These are phyloP conservation scores for Mercenaria mercenaria DNA, from an alignment of 1,140 invertebrate species.

Conservation along the genomic window DNA sequence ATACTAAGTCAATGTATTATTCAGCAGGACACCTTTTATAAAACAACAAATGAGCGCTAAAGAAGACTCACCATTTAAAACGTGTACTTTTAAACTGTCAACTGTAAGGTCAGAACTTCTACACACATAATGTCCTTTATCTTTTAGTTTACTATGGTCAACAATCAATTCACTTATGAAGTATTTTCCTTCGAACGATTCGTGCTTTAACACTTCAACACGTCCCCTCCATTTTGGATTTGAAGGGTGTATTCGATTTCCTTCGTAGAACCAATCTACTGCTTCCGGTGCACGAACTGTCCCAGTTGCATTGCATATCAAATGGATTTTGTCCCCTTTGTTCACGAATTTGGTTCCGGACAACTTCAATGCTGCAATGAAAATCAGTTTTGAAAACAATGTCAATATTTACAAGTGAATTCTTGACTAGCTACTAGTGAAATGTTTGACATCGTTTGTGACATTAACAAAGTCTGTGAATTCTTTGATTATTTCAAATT, in stretches of 20 bases:
- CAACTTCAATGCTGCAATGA: slow-evolving; percentile 67
- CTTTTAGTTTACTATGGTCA: slow-evolving; percentile 63
- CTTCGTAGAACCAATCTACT: slow-evolving; percentile 76
- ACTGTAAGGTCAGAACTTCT: slow-evolving; percentile 72
- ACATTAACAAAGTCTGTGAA: no score
- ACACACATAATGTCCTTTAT: slow-evolving; percentile 76
- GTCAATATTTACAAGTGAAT: no score
- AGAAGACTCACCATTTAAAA: slow-evolving; percentile 71
- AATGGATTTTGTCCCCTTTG: slow-evolving; percentile 61
- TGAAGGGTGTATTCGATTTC: slow-evolving; percentile 66
- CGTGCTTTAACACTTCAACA: slow-evolving; percentile 63
- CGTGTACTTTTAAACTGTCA: slow-evolving; percentile 68
- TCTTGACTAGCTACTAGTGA: no score
- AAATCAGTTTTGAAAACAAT: no score
- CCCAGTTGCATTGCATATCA: slow-evolving; percentile 75
- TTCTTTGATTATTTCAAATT: no score
- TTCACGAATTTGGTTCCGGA: slow-evolving; percentile 66
- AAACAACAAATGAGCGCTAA: neutral
- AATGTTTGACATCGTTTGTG: no score
- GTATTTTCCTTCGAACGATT: slow-evolving; percentile 64
- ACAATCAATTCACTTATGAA: slow-evolving; percentile 73
- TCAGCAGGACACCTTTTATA: neutral
- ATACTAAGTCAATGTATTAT: neutral
- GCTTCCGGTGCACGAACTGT: slow-evolving; percentile 70
- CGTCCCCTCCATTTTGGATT: slow-evolving; percentile 64